phyloP scores from a whole-genome alignment of 2,797 vertebrate genomes.

The Paedocypris micromegethes region DNA sequence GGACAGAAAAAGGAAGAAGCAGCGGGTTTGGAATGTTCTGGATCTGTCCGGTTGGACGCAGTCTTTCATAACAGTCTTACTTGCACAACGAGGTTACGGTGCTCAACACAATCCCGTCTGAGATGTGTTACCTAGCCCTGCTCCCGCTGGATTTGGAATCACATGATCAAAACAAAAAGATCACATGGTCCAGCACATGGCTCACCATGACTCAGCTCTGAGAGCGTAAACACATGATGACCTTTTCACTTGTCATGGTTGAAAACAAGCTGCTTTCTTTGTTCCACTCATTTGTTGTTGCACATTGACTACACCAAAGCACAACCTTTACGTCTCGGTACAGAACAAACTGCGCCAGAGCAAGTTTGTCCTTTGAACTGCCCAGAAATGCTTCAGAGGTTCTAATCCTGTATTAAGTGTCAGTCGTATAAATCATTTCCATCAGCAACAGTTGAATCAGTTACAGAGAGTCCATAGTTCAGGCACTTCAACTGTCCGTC shows the following conservation, averaged over 20 bases:
- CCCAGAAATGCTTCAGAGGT: too few relatives aligned
- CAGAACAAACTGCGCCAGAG: not conserved
- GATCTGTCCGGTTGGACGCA: not conserved
- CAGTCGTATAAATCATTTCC: slow-evolving; percentile 14
- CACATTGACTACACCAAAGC: not conserved
- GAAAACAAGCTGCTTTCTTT: slow-evolving; percentile 16
- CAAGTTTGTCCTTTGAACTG: too few relatives aligned
- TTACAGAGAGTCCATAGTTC: slow-evolving; percentile 10
- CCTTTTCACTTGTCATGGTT: slow-evolving; percentile 22
- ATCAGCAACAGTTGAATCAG: slow-evolving; percentile 11
- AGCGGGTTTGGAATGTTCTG: slow-evolving; percentile 3
- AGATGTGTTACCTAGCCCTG: slow-evolving; percentile 27
- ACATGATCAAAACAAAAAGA: slow-evolving; percentile 46
- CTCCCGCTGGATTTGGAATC: slow-evolving; percentile 28
- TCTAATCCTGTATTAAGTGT: not conserved
- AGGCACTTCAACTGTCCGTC: slow-evolving; percentile 1
- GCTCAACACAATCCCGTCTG: slow-evolving; percentile 31
- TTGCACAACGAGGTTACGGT: slow-evolving; percentile 43
- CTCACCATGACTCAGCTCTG: slow-evolving; percentile 39
- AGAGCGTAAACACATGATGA: slow-evolving; percentile 26
- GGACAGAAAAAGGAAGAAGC: not conserved
- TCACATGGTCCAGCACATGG: slow-evolving; percentile 38
- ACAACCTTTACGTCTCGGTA: not conserved
- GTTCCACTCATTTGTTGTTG: not conserved
- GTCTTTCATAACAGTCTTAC: slow-evolving; percentile 33